Base-by-base conservation (phyloP, 1,140 invertebrate genomes). In the Mamestra configurata region DNA sequence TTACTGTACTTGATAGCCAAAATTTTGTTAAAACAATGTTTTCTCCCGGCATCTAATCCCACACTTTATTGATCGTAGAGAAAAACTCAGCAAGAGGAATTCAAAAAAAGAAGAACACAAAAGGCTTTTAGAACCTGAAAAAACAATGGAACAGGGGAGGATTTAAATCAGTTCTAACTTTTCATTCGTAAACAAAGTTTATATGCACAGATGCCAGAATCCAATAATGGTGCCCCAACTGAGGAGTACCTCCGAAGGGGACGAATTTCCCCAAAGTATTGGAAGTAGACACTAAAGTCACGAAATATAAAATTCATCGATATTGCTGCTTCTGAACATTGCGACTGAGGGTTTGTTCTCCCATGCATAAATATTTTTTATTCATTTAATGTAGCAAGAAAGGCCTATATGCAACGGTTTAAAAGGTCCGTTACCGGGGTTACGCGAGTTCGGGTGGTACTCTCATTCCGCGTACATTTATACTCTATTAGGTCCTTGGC, bases 281-380 rank as follows among this genome's bases (percentile, higher is more conserved):
- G 83, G 82, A 85, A 84, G 81, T 59, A 79, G 81, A 79, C 79
- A 82, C 82, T 85, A 87, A 92, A 92, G 87, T 88, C 84, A 90
- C 82, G 81, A 82, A 86, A 93, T 90, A 92, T 89, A 92, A 92
- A 93, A 92, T 93, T 92, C 89, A 94, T 93, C 82, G 89, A 89
- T 92, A 92, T 92, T 92, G 83, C 86, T 84, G 83, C 88, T 90
- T 87, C 71, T 61, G 57, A 87, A 88, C 85, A 84, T 84, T 82
- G 70, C 77, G 73, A 49, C 22, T 49, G 73, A 73, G 51, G 57
- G 73, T 31, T 61, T 76, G 37, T 43, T 64, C 35, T 5, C 24
- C 59, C 43, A 77, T 61, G 20, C 27, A 55, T 68, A 68, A 70
- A 70, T 53, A 77, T 77, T 22, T 68, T 15, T 66, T 66, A 66